Evolutionary conservation across 2,113 vertebrate genomes (phyloP), one percentile per base, ranked within the genome.

Genomic region (Romanogobio albipinnatus): DNA sequence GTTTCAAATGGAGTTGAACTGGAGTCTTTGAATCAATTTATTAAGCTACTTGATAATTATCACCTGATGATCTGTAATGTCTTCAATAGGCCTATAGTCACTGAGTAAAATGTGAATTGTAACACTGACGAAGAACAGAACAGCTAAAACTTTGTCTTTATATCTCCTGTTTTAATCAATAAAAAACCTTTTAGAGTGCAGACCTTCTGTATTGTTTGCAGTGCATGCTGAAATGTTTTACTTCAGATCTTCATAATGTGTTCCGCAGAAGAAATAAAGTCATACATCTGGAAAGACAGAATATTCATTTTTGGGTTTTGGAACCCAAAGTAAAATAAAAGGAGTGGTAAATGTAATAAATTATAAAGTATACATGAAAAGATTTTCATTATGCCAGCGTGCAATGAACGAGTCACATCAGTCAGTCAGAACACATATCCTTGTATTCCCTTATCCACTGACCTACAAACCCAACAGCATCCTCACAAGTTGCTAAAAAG

Each of bases 381-480:
- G 39, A 10, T 47, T 73, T 24, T 73, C 39, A 13, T 15, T 66
- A 49, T 58, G 75, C 3, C 19, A 11, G 49, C 45, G 15, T 33
- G 73, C 9, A 76, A 80, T 91, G 26, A 86, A 89, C 56, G 58
- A 51, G 5, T 53, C 91, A 88, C 87, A 68, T 91, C 1, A 14
- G 53, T 62, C 76, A 81, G 88, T 62, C 76, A 81, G 88, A 85
- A 86, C 71, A 76, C 53, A 0, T 22, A 47, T 1, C 5, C 81
- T 26, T 66, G 43, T 36, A 84, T 86, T 90, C 56, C 77, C 22
- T 84, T 24, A 61, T 82, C 56, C 73, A 83, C 81, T 89, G 89
- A 90, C 91, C 91, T 82, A 89, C 89, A 92, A 87, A 80, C 85
- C 81, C 0, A 4, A 81, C n/a, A 0, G 80, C 87, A 73, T 84